A percentile compares a stretch with the other conserved stretches of the same genome.
phyloP scores from a whole-genome alignment of 2,888 invertebrate species.

The Elegia similella region DNA sequence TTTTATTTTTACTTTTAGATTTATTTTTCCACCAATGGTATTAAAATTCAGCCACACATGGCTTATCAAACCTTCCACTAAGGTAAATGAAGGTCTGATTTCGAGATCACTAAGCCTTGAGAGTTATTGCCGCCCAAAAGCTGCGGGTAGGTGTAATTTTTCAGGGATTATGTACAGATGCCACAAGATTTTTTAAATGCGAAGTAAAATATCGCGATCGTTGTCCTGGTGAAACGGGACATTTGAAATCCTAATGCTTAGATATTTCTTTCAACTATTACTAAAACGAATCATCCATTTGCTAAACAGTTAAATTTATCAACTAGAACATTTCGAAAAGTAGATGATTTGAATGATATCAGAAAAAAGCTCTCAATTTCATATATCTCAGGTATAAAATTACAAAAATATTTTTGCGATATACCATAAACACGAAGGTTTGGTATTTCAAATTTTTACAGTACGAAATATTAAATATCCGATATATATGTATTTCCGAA shows the following conservation, averaged over 20 bases:
- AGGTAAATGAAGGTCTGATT: conserved; percentile 4
- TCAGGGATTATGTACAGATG: neutral
- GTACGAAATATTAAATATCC: no score
- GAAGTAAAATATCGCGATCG: neutral
- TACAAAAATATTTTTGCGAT: no score
- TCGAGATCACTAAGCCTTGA: neutral
- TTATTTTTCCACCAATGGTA: no score
- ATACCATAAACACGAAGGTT: no score
- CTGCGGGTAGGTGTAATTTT: conserved; percentile 8
- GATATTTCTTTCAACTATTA: neutral
- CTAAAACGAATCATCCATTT: neutral
- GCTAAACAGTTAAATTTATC: neutral
- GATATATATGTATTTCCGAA: no score
- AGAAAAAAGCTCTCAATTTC: no score
- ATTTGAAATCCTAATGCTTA: neutral
- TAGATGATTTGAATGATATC: no score
- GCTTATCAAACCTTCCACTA: neutral
- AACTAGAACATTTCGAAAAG: neutral
- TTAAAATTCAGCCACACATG: no score
- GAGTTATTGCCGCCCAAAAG: neutral
- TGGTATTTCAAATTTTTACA: no score
- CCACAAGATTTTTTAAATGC: neutral
- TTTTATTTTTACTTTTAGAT: no score
- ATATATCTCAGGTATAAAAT: no score
- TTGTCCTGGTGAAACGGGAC: neutral